Percentiles rank a stretch among this genome's conserved stretches.
Conservation (phyloP, 2,113 vertebrate species). For the Centropus unirufus region DNA sequence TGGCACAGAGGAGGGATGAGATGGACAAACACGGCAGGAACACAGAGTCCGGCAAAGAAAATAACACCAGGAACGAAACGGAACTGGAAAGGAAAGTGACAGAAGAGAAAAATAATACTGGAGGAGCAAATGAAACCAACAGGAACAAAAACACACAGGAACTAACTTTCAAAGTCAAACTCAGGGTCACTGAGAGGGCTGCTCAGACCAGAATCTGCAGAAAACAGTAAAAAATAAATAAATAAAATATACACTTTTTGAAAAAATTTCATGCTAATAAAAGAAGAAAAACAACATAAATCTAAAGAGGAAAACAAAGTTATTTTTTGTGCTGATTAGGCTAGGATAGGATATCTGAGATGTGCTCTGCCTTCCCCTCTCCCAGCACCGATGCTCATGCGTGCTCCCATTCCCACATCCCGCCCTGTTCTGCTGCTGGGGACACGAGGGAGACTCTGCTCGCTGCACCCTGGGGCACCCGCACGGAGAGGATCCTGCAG, state of each 20-base stretch:
- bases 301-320: conserved; percentile 67
- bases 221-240: conserved; percentile 87
- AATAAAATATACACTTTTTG: conserved; percentile 71
- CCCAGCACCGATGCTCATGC: background rate
- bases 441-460: rapidly evolving
- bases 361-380: background rate
- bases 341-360: background rate
- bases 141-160: conserved; percentile 84
- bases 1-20: conserved; percentile 49
- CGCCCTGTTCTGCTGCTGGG: background rate
- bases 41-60: background rate
- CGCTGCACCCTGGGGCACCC: background rate
- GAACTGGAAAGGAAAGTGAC: conserved; percentile 36
- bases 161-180: conserved; percentile 99
- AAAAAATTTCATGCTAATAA: conserved; percentile 64
- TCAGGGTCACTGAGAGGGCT: conserved; percentile 95
- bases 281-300: conserved; percentile 59
- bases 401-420: background rate
- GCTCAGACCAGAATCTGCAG: conserved; percentile 97
- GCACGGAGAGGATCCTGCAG: background rate
- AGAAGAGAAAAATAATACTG: conserved; percentile 30
- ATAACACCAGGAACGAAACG: background rate
- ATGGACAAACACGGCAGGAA: conserved; percentile 4
- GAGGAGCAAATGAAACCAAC: conserved; percentile 73
- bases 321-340: background rate